phyloP scores from a whole-genome alignment of 2,113 vertebrate genomes.

The Microcebus griseorufus region DNA sequence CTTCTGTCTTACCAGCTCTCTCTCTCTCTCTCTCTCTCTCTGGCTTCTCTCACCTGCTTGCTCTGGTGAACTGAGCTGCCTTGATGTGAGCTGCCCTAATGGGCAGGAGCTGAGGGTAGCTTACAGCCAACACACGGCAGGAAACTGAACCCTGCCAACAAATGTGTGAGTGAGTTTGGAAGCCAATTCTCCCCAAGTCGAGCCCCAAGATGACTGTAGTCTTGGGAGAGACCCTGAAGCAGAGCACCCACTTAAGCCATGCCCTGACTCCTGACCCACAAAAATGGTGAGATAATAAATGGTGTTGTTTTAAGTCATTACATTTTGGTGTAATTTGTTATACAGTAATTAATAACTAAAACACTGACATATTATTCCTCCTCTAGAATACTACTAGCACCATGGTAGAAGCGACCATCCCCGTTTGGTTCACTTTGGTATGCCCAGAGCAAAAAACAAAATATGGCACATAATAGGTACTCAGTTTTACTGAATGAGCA shows the following conservation, averaged over 20 bases:
- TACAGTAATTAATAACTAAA: not conserved
- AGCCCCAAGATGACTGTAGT: not conserved
- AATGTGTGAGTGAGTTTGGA: not conserved
- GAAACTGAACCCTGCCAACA: not conserved
- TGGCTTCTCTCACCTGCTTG: not conserved
- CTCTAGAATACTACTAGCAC: not conserved
- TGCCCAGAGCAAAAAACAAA: not conserved
- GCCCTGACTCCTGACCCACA: not conserved
- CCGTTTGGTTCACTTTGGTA: not conserved
- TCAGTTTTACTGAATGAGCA: not conserved
- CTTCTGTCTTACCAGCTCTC: not conserved
- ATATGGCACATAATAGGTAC: not conserved
- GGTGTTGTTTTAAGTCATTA: not conserved
- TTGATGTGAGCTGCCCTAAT: not conserved
- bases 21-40: too few species aligned
- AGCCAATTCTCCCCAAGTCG: not conserved
- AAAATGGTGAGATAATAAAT: not conserved
- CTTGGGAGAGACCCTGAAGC: not conserved
- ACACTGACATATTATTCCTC: rapidly evolving
- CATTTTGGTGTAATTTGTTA: not conserved
- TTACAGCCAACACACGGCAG: too few species aligned
- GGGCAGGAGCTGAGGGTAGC: not conserved
- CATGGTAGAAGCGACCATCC: not conserved
- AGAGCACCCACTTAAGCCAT: rapidly evolving
- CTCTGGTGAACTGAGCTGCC: not conserved